phyloP scores from a whole-genome alignment of 1,140 invertebrate species.

The Pararge aegeria region DNA sequence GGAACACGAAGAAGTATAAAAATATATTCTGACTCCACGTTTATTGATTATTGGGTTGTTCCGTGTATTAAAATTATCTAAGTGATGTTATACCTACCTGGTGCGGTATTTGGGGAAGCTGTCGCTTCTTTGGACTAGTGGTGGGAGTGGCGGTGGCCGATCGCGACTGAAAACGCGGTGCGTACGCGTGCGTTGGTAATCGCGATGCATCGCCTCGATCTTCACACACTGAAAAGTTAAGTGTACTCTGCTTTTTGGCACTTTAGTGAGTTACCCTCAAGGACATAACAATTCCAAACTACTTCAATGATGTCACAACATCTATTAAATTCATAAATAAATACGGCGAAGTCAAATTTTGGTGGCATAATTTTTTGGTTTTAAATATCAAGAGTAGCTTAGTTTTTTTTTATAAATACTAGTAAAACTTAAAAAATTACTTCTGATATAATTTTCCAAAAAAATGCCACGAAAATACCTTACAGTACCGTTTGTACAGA shows the following conservation, averaged over 20 bases:
- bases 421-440: too few relatives aligned
- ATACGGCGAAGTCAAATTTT: not conserved
- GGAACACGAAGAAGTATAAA: too few relatives aligned
- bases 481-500: too few relatives aligned
- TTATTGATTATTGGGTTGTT: too few relatives aligned
- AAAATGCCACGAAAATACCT: too few relatives aligned
- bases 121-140: constrained; percentile 96
- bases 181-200: constrained; percentile 75
- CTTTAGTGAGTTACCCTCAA: constrained; percentile 21
- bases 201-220: constrained; percentile 55
- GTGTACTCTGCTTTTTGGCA: constrained; percentile 26
- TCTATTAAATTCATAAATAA: not conserved
- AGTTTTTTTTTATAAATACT: not conserved
- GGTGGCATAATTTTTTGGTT: not conserved
- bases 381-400: not conserved
- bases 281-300: not conserved
- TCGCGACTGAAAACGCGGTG: constrained; percentile 86
- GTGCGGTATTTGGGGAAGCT: constrained; percentile 92
- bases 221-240: constrained; percentile 51
- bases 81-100: constrained; percentile 42
- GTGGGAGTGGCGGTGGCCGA: constrained; percentile 96
- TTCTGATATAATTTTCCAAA: too few relatives aligned
- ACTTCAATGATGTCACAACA: constrained; percentile 4
- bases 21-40: too few relatives aligned
- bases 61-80: too few relatives aligned